Evolutionary conservation across 2,888 invertebrate genomes (phyloP).

Genomic region (Protophormia terraenovae): DNA sequence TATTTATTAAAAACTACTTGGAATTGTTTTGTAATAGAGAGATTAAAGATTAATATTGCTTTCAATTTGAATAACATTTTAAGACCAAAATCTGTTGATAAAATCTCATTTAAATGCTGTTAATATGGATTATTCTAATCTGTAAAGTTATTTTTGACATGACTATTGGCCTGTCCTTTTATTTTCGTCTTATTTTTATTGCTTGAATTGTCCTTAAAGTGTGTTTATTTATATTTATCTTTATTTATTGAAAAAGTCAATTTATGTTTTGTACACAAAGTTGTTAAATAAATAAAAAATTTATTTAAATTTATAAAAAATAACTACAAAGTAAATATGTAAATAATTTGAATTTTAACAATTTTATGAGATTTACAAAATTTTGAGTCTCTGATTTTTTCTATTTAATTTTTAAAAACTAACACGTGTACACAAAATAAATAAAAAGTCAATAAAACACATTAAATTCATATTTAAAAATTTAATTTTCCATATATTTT

Average conservation of each 20-base stretch:
- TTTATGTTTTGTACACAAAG: too few species aligned
- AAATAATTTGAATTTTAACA: neutral
- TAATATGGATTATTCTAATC: neutral
- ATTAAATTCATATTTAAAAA: too few species aligned
- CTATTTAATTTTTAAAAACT: too few species aligned
- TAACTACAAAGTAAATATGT: neutral
- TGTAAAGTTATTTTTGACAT: neutral
- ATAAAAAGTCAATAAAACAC: too few species aligned
- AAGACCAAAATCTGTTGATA: neutral
- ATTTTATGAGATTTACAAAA: too few species aligned
- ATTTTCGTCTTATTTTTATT: neutral
- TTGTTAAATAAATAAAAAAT: neutral
- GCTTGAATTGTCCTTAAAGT: neutral
- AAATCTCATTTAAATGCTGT: neutral
- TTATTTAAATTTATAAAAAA: neutral
- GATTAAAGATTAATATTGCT: neutral
- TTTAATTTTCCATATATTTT: too few species aligned
- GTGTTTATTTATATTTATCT: neutral
- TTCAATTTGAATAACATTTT: neutral
- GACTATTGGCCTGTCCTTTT: neutral
- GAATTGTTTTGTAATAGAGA: neutral
- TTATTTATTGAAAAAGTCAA: neutral
- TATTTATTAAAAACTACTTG: too few species aligned
- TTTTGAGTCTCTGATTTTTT: too few species aligned
- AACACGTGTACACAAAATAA: too few species aligned